Percentiles rank a stretch among this genome's conserved stretches.
These are phyloP conservation scores for Erebia aethiops DNA, from an alignment of 2,888 invertebrate species.

Conservation along the genomic window DNA sequence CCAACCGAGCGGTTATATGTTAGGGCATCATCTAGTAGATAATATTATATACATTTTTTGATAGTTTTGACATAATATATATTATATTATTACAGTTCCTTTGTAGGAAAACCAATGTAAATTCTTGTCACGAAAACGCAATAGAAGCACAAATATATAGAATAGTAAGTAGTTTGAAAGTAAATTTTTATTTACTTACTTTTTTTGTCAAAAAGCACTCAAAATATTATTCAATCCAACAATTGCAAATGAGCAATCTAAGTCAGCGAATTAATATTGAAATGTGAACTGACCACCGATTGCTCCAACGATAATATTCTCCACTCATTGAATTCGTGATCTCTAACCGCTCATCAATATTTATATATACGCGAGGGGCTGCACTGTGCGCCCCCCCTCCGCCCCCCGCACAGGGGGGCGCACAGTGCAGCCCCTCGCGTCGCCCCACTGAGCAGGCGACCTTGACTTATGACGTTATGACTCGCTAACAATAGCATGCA, in stretches of 20 bases:
- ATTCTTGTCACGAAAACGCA: too few relatives aligned
- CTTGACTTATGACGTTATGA: slow-evolving; percentile 6
- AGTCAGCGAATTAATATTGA: background rate
- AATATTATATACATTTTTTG: too few relatives aligned
- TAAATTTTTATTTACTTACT: too few relatives aligned
- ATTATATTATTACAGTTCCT: too few relatives aligned
- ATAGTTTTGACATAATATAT: too few relatives aligned
- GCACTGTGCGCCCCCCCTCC: slow-evolving; percentile 11
- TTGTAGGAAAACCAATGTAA: too few relatives aligned
- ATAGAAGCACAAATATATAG: too few relatives aligned
- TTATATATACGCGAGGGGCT: too few relatives aligned
- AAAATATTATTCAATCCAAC: background rate
- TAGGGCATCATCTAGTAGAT: too few relatives aligned
- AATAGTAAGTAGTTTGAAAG: background rate
- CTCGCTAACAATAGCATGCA: background rate
- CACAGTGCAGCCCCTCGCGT: background rate
- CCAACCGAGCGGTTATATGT: too few relatives aligned
- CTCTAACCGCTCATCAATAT: slow-evolving; percentile 36
- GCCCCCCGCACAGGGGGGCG: background rate
- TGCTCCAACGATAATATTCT: background rate
- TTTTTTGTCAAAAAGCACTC: background rate
- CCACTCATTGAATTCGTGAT: slow-evolving; percentile 23
- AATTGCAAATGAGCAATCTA: background rate
- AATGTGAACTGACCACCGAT: background rate
- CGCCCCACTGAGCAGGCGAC: background rate